Conservation (phyloP, 2,113 vertebrate genomes). For the Oreotrochilus melanogaster region DNA sequence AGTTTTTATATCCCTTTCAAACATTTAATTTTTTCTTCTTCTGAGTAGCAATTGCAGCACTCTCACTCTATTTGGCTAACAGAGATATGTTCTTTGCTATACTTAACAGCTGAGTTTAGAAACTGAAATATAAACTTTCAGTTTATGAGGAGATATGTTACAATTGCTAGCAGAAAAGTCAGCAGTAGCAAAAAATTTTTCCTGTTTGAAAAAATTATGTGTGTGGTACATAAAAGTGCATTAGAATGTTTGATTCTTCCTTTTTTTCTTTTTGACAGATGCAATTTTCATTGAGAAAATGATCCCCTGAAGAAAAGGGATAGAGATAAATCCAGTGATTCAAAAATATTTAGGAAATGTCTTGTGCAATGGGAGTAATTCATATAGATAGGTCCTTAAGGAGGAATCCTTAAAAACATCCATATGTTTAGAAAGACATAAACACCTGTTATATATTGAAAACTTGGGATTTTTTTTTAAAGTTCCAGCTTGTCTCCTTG, state of each 20-base stretch:
- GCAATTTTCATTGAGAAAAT: neutral
- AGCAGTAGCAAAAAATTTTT: neutral
- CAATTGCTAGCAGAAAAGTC: neutral
- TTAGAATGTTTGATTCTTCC: neutral
- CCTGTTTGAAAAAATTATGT: neutral
- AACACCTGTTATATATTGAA: neutral
- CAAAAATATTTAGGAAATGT: constrained; percentile 29
- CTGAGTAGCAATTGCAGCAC: neutral
- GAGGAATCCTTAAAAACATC: constrained; percentile 20
- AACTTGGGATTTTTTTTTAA: neutral
- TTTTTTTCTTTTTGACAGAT: constrained; percentile 18
- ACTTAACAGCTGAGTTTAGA: neutral
- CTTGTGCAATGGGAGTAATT: constrained; percentile 33
- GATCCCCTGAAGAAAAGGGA: constrained; percentile 13
- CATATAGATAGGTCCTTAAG: constrained; percentile 7
- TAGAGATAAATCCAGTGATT: constrained; percentile 20
- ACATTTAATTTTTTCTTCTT: neutral
- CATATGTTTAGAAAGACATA: constrained; percentile 36
- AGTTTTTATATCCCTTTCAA: constrained; percentile 1
- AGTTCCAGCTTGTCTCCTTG: neutral
- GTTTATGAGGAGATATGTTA: neutral
- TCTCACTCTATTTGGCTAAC: neutral
- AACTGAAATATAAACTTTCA: neutral
- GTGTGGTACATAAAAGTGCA: neutral
- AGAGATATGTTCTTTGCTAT: neutral